Conservation (phyloP, 2,888 invertebrate species). For the Perithous albicinctus region DNA sequence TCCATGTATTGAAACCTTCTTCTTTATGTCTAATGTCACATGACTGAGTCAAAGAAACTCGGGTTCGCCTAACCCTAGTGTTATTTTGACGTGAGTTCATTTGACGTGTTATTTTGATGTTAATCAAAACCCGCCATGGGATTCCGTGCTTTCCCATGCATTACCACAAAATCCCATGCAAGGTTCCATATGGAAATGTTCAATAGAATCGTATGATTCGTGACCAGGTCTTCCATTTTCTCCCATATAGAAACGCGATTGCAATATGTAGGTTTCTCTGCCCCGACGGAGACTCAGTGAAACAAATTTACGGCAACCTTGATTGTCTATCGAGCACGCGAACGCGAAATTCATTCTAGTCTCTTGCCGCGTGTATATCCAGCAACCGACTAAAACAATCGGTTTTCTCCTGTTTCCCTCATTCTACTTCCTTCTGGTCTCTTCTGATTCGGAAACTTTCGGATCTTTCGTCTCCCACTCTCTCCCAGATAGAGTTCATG, state of each 20-base stretch:
- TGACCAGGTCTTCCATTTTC: background rate
- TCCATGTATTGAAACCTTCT: too few species aligned
- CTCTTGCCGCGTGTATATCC: background rate
- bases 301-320: constrained; percentile 4
- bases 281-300: background rate
- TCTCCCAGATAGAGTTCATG: background rate
- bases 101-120: too few species aligned
- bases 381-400: constrained; percentile 3
- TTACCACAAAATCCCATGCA: too few species aligned
- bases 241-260: background rate
- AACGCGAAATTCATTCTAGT: background rate
- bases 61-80: too few species aligned
- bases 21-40: too few species aligned
- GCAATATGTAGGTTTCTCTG: background rate
- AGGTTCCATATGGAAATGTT: too few species aligned
- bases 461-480: background rate
- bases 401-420: background rate
- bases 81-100: too few species aligned
- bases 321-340: background rate
- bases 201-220: background rate
- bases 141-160: too few species aligned
- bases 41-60: too few species aligned
- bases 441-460: constrained; percentile 41
- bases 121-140: too few species aligned
- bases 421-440: constrained; percentile 4